Percentiles rank a stretch among this genome's conserved stretches.
phyloP scores from a whole-genome alignment of 2,113 vertebrate genomes.

The Dromaius novaehollandiae region DNA sequence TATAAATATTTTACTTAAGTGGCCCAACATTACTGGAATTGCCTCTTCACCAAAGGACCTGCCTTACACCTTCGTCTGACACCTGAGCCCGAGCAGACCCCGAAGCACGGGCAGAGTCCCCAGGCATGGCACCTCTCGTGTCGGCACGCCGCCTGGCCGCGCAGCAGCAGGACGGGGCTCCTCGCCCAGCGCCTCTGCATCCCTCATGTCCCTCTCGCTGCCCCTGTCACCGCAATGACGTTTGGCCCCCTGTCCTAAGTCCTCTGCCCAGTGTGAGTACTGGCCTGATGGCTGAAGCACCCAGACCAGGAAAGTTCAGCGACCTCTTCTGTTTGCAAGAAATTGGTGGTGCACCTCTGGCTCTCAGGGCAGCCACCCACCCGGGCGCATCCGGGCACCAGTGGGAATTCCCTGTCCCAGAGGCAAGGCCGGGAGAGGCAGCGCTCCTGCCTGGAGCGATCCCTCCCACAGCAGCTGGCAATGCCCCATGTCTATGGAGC shows the following conservation, averaged over 20 bases:
- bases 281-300: not conserved
- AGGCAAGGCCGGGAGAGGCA: too few relatives aligned
- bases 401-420: too few relatives aligned
- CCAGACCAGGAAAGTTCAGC: not conserved
- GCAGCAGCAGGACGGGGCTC: not conserved
- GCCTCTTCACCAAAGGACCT: not conserved
- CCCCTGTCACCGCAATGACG: accelerated
- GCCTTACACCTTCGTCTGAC: not conserved
- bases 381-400: not conserved
- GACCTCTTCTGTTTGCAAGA: not conserved
- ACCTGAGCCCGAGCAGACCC: too few relatives aligned
- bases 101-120: accelerated
- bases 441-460: too few relatives aligned
- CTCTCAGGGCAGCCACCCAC: not conserved
- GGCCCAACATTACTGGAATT: not conserved
- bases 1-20: not conserved
- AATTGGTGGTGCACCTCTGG: not conserved
- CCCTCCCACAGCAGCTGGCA: too few relatives aligned
- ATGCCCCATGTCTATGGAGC: too few relatives aligned
- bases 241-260: not conserved
- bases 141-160: not conserved
- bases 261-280: not conserved
- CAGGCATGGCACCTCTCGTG: accelerated
- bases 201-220: not conserved
- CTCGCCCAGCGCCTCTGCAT: not conserved